Evolutionary conservation across 1,140 invertebrate genomes (phyloP).

Genomic region (Danaus melanippus): DNA sequence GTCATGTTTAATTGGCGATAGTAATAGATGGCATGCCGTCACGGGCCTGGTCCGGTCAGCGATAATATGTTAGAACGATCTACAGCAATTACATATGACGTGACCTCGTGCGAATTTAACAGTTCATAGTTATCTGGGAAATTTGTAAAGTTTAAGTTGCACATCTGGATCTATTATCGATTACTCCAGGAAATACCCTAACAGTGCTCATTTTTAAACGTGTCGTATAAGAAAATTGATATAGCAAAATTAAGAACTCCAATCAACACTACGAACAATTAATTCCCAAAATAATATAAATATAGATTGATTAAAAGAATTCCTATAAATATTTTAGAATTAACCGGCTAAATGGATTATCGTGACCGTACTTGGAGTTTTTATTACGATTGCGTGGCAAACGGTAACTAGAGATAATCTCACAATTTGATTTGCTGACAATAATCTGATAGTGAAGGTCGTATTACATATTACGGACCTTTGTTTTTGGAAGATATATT

Average conservation of each 20-base stretch:
- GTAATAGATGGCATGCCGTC: slow-evolving; percentile 35
- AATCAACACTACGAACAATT: no score
- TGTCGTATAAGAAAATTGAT: no score
- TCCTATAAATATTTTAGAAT: no score
- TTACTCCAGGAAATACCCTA: no score
- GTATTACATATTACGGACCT: slow-evolving; percentile 7
- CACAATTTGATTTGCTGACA: background rate
- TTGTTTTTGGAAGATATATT: background rate
- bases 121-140: no score
- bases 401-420: slow-evolving; percentile 10
- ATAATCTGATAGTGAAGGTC: slow-evolving; percentile 14
- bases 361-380: slow-evolving; percentile 12
- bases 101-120: slow-evolving; percentile 19
- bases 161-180: no score
- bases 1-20: slow-evolving; percentile 32
- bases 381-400: slow-evolving; percentile 12
- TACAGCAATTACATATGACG: slow-evolving; percentile 54
- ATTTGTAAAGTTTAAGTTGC: no score
- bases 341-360: slow-evolving; percentile 6
- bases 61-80: slow-evolving; percentile 41
- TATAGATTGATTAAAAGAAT: no score
- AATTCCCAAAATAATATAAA: no score
- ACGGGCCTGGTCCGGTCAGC: slow-evolving; percentile 37
- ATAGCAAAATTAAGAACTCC: no score
- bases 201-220: no score